Evolutionary conservation across 2,888 invertebrate genomes (phyloP), one percentile per base, ranked within the genome.

Genomic region (Bembecia ichneumoniformis): DNA sequence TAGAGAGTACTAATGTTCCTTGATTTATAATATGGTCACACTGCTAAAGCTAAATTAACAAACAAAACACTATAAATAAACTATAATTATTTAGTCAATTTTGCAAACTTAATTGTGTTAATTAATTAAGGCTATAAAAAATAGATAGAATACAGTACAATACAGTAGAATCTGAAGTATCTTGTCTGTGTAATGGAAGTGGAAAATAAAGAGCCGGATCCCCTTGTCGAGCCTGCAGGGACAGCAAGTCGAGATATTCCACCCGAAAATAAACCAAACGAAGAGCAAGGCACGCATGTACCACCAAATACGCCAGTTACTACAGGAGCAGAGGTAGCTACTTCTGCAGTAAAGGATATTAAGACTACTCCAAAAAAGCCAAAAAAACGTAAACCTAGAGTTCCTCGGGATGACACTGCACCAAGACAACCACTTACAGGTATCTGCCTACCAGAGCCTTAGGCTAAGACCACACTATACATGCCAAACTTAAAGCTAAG

Each of bases 371-470:
- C 78, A 2, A 82, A 87, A 49, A 90, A 90, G 64, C 82, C 88
- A 1, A 88, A 89, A 56, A 93, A 93, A 68, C 90, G 93, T 58
- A 89, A 93, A 51, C 91, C 92, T 55, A 93, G 91, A 76, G 74
- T 87, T 48, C 91, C 90, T 0, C 89, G 92, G 56, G 93, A 93
- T 71, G 89, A 89, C 10, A 92, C 92, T 47, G 93, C 93, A 1
- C 93, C 93, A 0, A 86, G 92, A 48, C 92, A 92, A 63, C 93
- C 93, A 7, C 80, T 93, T 11, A 93, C 93, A 51, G 93, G 93
- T 90, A 69, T 9, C 28, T 28, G 7, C 28, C 28, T 4, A 28
- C 28, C 20, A 20, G 20, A 28, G 9, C 9, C 28, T 28, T 28
- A 28, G 28, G 9, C 28, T 28, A 28, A 28, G 9, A 9, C 28